Evolutionary conservation across 2,888 invertebrate genomes (phyloP).

Genomic region (Conistra vaccinii): DNA sequence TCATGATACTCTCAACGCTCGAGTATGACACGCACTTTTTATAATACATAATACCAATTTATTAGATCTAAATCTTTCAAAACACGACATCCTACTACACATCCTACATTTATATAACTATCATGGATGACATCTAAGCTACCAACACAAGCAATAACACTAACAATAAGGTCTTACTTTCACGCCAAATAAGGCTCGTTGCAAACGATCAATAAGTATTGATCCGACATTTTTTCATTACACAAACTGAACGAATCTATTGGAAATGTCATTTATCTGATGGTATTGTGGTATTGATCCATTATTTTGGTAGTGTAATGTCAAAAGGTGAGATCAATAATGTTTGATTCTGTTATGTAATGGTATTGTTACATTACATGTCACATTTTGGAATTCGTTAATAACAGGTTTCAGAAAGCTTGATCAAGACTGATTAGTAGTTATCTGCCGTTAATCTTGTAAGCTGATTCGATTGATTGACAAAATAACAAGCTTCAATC

Average conservation of each 20-base stretch:
- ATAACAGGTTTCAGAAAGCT: no score
- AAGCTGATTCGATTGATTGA: no score
- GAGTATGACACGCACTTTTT: background rate
- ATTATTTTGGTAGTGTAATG: constrained; percentile 42
- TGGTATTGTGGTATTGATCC: constrained; percentile 25
- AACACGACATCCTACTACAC: constrained; percentile 7
- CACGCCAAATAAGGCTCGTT: constrained; percentile 59
- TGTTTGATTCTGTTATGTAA: constrained; percentile 20
- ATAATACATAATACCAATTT: background rate
- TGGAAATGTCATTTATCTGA: constrained; percentile 49
- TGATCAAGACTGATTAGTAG: background rate
- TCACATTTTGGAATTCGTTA: no score
- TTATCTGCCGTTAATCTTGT: no score
- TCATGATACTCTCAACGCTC: background rate
- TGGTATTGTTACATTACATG: background rate
- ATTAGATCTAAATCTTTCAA: constrained; percentile 15
- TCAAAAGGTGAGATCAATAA: constrained; percentile 45
- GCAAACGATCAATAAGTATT: constrained; percentile 20
- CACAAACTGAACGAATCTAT: constrained; percentile 25
- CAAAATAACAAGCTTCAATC: no score
- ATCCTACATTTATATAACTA: constrained; percentile 32
- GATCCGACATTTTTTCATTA: constrained; percentile 44
- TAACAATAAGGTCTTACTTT: constrained; percentile 47
- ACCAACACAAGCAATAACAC: constrained; percentile 26
- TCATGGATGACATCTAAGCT: constrained; percentile 41